Evolutionary conservation across 2,797 vertebrate genomes (phyloP), one percentile per base, ranked within the genome.

Genomic region (Argentina silus): DNA sequence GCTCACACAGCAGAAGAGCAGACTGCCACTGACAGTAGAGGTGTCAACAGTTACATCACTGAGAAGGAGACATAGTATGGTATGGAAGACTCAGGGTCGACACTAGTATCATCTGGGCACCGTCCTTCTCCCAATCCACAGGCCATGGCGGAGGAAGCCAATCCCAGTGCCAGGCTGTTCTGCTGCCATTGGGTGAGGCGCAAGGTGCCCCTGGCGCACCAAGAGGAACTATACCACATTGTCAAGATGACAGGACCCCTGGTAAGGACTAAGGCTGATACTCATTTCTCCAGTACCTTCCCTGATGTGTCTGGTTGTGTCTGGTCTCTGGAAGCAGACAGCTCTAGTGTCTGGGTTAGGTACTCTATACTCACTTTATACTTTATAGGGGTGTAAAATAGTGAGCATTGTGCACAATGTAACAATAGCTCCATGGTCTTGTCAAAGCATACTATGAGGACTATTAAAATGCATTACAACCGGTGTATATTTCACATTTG

Each of bases 181-280:
- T 87, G 85, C 80, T 93, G 90, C 70, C 74, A 45, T 14, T 83
- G 81, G 81, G 1, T 89, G 9, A 82, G 82, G 11, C 66, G 53
- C 44, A 86, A 77, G 71, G 65, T 93, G 67, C 88, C 93, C 10
- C 77, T 70, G 76, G 60, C 74, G 44, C 71, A 87, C 85, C 85
- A 91, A 77, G 88, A 93, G 71, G 94, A 95, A 75, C 71, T 93
- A 43, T 91, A 89, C 89, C 90, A 93, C 69, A 89, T 94, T 75
- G 77, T 94, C 67, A 81, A 78, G 57, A 91, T 94, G 90, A 91
- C 91, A 6, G 89, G 90, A 62, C 94, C 94, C 78, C 87, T 94
- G 93, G 94, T 94, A 89, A 92, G 90, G 55, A 77, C 1, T 15
- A 47, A 27, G 11, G 4, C n/a, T 74, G 61, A 27, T 75, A 36